A percentile compares a stretch with the other conserved stretches of the same genome.
phyloP scores from a whole-genome alignment of 2,888 invertebrate species.

The Physocephala rufipes region DNA sequence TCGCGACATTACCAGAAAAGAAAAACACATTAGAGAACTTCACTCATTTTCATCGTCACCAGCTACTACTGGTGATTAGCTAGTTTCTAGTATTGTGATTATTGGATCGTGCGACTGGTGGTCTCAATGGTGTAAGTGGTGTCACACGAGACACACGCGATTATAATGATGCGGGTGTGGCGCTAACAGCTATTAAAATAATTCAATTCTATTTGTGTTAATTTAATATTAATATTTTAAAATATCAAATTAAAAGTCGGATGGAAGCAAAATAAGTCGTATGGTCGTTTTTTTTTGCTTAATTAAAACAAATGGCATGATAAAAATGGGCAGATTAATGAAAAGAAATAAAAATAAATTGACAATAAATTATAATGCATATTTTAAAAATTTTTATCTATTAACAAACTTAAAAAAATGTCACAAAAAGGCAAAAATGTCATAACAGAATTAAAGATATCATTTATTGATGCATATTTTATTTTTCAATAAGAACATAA shows the following conservation, averaged over 20 bases:
- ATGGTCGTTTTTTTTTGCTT: neutral
- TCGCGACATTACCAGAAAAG: neutral
- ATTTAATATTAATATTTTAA: neutral
- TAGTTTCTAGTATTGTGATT: neutral
- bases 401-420: too few species aligned
- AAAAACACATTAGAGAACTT: neutral
- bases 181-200: neutral
- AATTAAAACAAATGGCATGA: neutral
- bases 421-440: too few species aligned
- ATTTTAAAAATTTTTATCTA: too few species aligned
- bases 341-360: neutral
- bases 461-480: too few species aligned
- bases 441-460: too few species aligned
- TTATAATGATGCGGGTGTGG: neutral
- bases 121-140: too few species aligned
- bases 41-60: neutral
- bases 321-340: neutral
- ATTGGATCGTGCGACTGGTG: neutral
- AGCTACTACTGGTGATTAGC: constrained; percentile 1
- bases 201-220: constrained; percentile 13
- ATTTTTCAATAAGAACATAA: too few species aligned
- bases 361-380: too few species aligned
- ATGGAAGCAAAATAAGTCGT: neutral
- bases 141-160: too few species aligned
- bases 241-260: neutral